Percentiles rank a stretch among this genome's conserved stretches.
Evolutionary conservation across 2,888 invertebrate species (phyloP).

Genomic region (Megaustenia siamemsis): DNA sequence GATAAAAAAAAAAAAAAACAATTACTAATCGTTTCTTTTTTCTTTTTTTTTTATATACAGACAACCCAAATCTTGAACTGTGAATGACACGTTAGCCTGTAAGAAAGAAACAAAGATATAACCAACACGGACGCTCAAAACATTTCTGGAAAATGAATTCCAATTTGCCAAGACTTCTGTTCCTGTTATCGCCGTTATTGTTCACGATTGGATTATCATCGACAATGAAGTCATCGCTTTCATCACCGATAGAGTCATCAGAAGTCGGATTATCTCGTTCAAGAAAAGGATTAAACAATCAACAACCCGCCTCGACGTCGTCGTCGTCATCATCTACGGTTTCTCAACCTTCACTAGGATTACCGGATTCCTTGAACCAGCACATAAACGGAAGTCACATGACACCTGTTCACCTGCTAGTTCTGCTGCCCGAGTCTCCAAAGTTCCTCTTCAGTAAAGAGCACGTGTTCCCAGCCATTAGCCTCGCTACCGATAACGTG

Average conservation of each 20-base stretch:
- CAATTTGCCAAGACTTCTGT: not conserved
- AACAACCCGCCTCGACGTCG: too few relatives aligned
- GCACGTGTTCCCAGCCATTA: slow-evolving; percentile 75
- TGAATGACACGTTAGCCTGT: too few relatives aligned
- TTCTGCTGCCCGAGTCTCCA: slow-evolving; percentile 69
- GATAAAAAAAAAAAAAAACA: too few relatives aligned
- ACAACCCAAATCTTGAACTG: too few relatives aligned
- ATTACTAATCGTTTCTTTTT: too few relatives aligned
- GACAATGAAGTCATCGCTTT: not conserved
- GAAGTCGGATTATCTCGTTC: not conserved
- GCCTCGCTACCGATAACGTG: slow-evolving; percentile 68
- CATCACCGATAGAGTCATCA: not conserved
- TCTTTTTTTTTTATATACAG: too few relatives aligned
- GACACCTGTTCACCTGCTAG: slow-evolving; percentile 64
- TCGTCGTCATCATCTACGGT: not conserved
- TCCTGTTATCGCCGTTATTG: not conserved
- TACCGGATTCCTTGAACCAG: not conserved
- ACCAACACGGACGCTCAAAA: too few relatives aligned
- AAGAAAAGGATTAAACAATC: too few relatives aligned
- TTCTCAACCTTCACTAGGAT: not conserved
- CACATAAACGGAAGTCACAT: not conserved
- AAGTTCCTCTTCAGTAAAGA: slow-evolving; percentile 67
- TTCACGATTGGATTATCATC: slow-evolving; percentile 30
- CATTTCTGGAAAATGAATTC: not conserved
- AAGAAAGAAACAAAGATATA: too few relatives aligned